Conservation (phyloP, 1,140 invertebrate genomes). For the Drosophila willistoni region DNA sequence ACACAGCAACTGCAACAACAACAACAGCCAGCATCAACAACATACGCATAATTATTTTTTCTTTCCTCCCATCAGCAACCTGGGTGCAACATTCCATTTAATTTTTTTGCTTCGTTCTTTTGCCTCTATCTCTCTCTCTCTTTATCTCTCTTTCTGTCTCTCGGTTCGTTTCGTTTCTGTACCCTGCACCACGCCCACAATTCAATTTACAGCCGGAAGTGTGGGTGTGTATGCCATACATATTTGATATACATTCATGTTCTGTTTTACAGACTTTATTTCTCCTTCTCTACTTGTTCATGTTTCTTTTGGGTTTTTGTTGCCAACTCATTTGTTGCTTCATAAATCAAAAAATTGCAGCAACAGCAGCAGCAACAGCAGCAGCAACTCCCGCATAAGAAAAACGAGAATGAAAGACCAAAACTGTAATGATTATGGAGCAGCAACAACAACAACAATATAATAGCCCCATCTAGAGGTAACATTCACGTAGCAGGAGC, state of each 20-base stretch:
- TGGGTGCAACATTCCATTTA: conserved; percentile 60
- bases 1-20: conserved; percentile 19
- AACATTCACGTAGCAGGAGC: conserved; percentile 46
- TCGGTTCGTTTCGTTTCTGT: conserved; percentile 4
- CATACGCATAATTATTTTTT: conserved; percentile 69
- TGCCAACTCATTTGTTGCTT: conserved; percentile 69
- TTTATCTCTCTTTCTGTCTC: not conserved
- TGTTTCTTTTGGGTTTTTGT: conserved; percentile 21
- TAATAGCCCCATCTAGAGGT: conserved; percentile 72
- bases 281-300: conserved; percentile 3
- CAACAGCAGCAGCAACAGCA: conserved; percentile 57
- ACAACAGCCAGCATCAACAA: conserved; percentile 41
- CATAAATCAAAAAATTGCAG: conserved; percentile 79
- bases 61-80: conserved; percentile 41
- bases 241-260: conserved; percentile 61
- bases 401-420: conserved; percentile 42
- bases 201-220: conserved; percentile 81
- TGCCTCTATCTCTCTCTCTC: not conserved
- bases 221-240: conserved; percentile 69
- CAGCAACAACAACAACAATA: conserved; percentile 55
- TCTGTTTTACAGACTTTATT: conserved; percentile 19
- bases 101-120: conserved; percentile 18
- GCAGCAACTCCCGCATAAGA: conserved; percentile 73
- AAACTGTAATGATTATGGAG: conserved; percentile 74
- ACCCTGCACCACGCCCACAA: conserved; percentile 62